Percentiles rank a stretch among this genome's conserved stretches.
Conservation (phyloP, 2,797 vertebrate genomes). For the Falco biarmicus region DNA sequence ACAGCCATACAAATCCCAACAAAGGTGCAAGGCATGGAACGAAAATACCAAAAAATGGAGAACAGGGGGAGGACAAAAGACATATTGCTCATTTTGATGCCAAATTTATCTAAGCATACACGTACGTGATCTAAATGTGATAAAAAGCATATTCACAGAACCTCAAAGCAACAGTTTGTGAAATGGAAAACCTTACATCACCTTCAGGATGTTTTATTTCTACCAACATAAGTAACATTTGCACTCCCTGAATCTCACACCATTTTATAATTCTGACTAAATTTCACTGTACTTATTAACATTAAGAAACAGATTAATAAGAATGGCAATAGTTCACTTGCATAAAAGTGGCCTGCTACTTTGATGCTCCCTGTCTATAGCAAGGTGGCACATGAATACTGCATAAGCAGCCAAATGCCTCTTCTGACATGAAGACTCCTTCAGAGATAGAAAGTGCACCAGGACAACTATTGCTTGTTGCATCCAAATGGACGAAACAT, state of each 20-base stretch:
- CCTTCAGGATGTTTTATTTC: background rate
- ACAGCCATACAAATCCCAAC: background rate
- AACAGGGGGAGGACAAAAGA: background rate
- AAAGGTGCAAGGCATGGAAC: background rate
- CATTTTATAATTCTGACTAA: background rate
- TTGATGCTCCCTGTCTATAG: background rate
- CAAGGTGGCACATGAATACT: background rate
- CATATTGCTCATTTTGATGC: background rate
- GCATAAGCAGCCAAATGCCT: background rate
- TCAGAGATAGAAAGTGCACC: background rate
- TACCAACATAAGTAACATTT: background rate
- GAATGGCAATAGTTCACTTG: background rate
- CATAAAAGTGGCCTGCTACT: background rate
- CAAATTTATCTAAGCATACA: background rate
- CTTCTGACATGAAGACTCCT: background rate
- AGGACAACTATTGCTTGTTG: background rate
- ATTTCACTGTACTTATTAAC: background rate
- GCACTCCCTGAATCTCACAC: background rate
- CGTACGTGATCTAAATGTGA: background rate
- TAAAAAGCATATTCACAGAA: background rate
- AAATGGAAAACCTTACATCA: background rate
- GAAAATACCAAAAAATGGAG: background rate
- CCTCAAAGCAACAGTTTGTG: background rate
- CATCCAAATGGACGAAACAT: background rate
- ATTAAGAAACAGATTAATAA: background rate